These are phyloP conservation scores for Kuschelorhynchus macadamiae DNA, from an alignment of 2,888 invertebrate species.

Conservation along the genomic window DNA sequence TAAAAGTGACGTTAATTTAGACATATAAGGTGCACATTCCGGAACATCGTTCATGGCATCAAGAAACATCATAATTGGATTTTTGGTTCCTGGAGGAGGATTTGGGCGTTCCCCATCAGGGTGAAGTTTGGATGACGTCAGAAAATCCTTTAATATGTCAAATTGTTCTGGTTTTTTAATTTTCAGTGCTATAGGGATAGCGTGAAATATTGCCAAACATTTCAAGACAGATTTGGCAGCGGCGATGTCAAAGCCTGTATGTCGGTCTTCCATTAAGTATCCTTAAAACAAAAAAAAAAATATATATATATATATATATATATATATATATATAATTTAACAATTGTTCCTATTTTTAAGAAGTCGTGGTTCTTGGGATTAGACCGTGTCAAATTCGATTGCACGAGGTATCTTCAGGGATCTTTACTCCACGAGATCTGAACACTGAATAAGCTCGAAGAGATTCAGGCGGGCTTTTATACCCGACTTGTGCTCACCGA, in stretches of 20 bases:
- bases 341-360: too few species aligned
- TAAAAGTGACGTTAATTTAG: constrained; percentile 2
- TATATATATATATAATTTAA: too few species aligned
- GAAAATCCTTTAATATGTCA: constrained; percentile 5
- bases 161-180: constrained; percentile 30
- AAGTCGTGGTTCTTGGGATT: too few species aligned
- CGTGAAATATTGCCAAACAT: constrained; percentile 36
- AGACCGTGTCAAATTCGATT: too few species aligned
- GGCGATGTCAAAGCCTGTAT: constrained; percentile 33
- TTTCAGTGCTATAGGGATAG: constrained; percentile 34
- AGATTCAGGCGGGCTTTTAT: too few species aligned
- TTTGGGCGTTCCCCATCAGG: not conserved
- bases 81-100: constrained; percentile 19
- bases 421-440: too few species aligned
- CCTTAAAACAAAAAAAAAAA: constrained; percentile 23
- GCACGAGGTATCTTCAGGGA: too few species aligned
- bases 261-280: constrained; percentile 33
- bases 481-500: too few species aligned
- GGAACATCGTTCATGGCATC: constrained; percentile 16
- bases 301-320: too few species aligned
- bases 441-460: too few species aligned
- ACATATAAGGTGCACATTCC: constrained; percentile 13
- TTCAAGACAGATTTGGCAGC: constrained; percentile 35
- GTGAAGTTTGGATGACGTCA: not conserved
- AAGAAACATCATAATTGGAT: constrained; percentile 2